Evolutionary conservation across 1,140 invertebrate genomes (phyloP).

Genomic region (Pachyrhynchus sulphureomaculatus): DNA sequence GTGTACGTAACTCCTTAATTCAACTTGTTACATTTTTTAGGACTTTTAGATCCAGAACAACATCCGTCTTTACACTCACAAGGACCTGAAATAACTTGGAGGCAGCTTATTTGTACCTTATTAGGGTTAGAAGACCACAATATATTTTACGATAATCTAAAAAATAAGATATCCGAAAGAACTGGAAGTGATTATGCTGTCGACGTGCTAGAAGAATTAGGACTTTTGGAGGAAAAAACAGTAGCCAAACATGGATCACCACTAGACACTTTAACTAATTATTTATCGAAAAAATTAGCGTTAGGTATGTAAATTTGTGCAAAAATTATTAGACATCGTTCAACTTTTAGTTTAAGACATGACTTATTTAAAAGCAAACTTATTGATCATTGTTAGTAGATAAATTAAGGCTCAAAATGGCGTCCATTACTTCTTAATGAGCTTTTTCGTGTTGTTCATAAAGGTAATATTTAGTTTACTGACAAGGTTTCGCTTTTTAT

Average conservation of each 20-base stretch:
- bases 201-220: slow-evolving; percentile 78
- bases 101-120: slow-evolving; percentile 83
- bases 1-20: no score
- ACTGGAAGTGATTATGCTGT: slow-evolving; percentile 70
- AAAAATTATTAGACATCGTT: no score
- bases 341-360: no score
- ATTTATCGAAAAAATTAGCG: slow-evolving; percentile 82
- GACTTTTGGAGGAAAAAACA: slow-evolving; percentile 79
- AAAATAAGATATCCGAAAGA: slow-evolving; percentile 73
- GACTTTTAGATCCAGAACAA: slow-evolving; percentile 82
- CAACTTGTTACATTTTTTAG: no score
- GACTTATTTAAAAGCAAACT: no score
- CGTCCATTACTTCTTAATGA: no score
- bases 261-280: slow-evolving; percentile 88
- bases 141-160: slow-evolving; percentile 93
- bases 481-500: no score
- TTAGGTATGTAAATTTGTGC: slow-evolving; percentile 68
- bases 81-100: slow-evolving; percentile 96
- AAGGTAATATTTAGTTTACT: no score
- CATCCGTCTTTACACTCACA: slow-evolving; percentile 88
- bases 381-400: no score
- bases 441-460: no score
- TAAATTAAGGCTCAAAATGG: no score
- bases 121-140: slow-evolving; percentile 81
- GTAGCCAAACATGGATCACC: slow-evolving; percentile 85